Percentiles rank a stretch among this genome's conserved stretches.
phyloP scores from a whole-genome alignment of 2,888 invertebrate species.

The Idaea aversata region DNA sequence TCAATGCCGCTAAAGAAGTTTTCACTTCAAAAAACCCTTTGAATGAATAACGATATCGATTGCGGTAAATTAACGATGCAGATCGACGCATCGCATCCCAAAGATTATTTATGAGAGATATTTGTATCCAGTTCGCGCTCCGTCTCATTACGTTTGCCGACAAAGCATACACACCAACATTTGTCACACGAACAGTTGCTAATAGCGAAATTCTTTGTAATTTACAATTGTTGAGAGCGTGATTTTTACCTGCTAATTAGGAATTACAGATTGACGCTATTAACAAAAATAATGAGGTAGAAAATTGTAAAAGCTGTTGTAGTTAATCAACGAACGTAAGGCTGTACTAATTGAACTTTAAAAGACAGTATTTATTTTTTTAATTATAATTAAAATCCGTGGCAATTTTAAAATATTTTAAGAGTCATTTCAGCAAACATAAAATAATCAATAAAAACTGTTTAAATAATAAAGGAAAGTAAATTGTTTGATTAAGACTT shows the following conservation, averaged over 20 bases:
- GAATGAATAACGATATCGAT: constrained; percentile 70
- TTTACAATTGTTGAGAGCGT: constrained; percentile 38
- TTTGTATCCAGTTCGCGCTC: constrained; percentile 66
- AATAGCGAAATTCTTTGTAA: constrained; percentile 63
- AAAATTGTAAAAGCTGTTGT: constrained; percentile 24
- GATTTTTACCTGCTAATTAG: constrained; percentile 49
- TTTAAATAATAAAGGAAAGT: constrained; percentile 25
- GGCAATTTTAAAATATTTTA: neutral
- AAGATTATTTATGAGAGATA: constrained; percentile 73
- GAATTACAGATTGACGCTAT: constrained; percentile 32
- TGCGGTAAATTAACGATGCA: constrained; percentile 69
- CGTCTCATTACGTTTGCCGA: constrained; percentile 71
- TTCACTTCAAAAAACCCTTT: no score
- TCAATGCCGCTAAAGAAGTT: no score
- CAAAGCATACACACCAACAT: constrained; percentile 62
- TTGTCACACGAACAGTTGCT: constrained; percentile 71
- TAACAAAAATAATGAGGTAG: constrained; percentile 31
- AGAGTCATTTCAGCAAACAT: neutral
- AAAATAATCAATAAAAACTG: neutral
- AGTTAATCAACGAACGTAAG: neutral
- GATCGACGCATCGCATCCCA: constrained; percentile 68
- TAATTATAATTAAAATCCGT: no score
- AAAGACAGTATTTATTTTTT: no score
- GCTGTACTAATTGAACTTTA: neutral
- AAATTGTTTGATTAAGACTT: constrained; percentile 52